These are phyloP conservation scores for Noctua pronuba DNA, from an alignment of 2,888 invertebrate species.

Conservation along the genomic window DNA sequence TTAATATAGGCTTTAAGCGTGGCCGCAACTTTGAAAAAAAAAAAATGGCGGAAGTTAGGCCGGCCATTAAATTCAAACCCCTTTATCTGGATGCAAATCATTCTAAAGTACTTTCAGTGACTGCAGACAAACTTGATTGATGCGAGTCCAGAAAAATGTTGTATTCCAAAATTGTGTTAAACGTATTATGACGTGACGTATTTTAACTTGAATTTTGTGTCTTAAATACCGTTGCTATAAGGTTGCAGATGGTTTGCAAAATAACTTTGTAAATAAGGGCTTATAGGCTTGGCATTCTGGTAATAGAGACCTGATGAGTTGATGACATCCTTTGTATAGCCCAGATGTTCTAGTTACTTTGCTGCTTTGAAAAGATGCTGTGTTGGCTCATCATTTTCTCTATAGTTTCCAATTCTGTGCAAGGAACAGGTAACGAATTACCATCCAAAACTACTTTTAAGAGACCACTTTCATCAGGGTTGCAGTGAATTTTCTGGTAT, in stretches of 20 bases:
- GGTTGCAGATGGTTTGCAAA: neutral
- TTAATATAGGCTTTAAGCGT: no score
- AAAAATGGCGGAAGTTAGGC: no score
- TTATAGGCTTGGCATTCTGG: neutral
- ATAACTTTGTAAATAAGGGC: neutral
- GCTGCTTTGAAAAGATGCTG: neutral
- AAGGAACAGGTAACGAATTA: conserved; percentile 73
- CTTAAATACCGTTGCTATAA: neutral
- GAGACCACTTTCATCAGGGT: conserved; percentile 67
- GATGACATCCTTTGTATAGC: no score
- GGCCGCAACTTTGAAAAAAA: no score
- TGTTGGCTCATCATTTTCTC: conserved; percentile 59
- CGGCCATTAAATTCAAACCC: no score
- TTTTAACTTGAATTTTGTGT: neutral
- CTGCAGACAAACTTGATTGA: neutral
- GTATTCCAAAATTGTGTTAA: neutral
- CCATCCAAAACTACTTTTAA: conserved; percentile 77
- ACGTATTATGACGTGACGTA: neutral
- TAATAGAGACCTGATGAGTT: neutral
- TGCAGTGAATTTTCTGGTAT: conserved; percentile 69
- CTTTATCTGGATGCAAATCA: neutral
- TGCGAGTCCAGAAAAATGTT: neutral
- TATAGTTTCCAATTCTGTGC: conserved; percentile 68
- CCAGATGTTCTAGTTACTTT: neutral
- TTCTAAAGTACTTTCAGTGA: neutral